A percentile compares a stretch with the other conserved stretches of the same genome.
phyloP scores from a whole-genome alignment of 1,140 invertebrate species.

The Drosophila sucinea region DNA sequence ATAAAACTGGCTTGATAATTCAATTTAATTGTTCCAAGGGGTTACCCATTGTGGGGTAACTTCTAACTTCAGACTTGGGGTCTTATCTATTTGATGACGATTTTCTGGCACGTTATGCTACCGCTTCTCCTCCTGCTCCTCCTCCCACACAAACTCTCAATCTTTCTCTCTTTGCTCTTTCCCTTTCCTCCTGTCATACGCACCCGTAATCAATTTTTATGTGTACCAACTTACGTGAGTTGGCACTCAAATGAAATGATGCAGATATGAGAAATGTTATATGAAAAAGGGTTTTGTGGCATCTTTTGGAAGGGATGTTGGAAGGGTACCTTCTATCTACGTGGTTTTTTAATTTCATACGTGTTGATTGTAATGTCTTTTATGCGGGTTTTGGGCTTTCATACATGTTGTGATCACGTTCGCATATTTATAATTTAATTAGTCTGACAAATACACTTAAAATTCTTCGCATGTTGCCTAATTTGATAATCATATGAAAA shows the following conservation, averaged over 20 bases:
- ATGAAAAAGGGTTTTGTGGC: slow-evolving; percentile 46
- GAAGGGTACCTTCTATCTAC: slow-evolving; percentile 9
- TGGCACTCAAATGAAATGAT: slow-evolving; percentile 49
- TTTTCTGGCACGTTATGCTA: slow-evolving; percentile 53
- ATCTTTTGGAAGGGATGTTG: background rate
- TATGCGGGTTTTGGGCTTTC: background rate
- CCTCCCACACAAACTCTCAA: background rate
- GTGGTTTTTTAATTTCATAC: slow-evolving; percentile 45
- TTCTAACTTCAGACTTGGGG: slow-evolving; percentile 13
- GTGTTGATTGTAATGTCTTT: background rate
- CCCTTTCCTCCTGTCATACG: slow-evolving; percentile 41
- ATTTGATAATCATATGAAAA: slow-evolving; percentile 44
- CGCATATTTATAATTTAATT: slow-evolving; percentile 73
- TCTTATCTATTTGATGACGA: slow-evolving; percentile 3
- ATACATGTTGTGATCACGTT: slow-evolving; percentile 61
- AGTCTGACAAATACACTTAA: slow-evolving; percentile 55
- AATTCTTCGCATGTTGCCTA: slow-evolving; percentile 48
- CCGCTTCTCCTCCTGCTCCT: background rate
- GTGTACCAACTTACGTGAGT: slow-evolving; percentile 58
- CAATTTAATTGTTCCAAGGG: slow-evolving; percentile 54
- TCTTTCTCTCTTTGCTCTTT: background rate
- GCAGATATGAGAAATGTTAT: slow-evolving; percentile 59
- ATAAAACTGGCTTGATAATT: slow-evolving; percentile 46
- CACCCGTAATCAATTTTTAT: slow-evolving; percentile 76
- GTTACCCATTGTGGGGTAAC: slow-evolving; percentile 1